These are phyloP conservation scores for Drosophila prolongata DNA, from an alignment of 2,888 invertebrate genomes.

Conservation along the genomic window DNA sequence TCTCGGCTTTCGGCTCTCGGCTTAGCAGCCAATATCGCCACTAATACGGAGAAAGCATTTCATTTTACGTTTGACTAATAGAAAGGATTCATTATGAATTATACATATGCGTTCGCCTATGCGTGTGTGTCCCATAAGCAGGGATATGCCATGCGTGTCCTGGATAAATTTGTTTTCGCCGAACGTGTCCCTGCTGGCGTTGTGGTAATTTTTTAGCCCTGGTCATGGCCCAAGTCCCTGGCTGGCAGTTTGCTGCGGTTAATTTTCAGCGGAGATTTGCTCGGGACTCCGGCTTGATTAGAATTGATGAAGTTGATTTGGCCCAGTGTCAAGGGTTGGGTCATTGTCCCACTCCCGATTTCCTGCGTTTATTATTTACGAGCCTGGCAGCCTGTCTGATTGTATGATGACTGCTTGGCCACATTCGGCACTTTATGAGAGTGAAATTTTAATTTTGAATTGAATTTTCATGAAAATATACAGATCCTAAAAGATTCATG, in stretches of 20 bases:
- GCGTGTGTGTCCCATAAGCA: conserved; percentile 26
- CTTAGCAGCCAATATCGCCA: conserved; percentile 70
- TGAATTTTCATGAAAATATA: too few species aligned
- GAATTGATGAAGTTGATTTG: conserved; percentile 71
- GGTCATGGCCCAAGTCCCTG: conserved; percentile 37
- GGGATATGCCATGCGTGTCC: conserved; percentile 50
- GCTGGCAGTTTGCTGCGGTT: conserved; percentile 62
- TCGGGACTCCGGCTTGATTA: conserved; percentile 60
- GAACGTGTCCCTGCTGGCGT: conserved; percentile 21
- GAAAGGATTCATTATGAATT: conserved; percentile 81
- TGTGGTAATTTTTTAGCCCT: conserved; percentile 42
- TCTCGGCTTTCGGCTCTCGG: conserved; percentile 44
- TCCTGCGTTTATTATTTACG: conserved; percentile 62
- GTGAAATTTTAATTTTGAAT: not conserved
- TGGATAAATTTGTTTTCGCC: conserved; percentile 56
- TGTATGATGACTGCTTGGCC: conserved; percentile 28
- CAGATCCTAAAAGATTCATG: too few species aligned
- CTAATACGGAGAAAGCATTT: conserved; percentile 74
- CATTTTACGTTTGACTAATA: conserved; percentile 79
- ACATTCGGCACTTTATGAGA: not conserved
- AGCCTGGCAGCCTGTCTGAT: conserved; percentile 28
- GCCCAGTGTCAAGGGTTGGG: conserved; percentile 47
- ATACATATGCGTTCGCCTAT: conserved; percentile 59
- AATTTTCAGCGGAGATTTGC: conserved; percentile 73
- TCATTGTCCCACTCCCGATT: conserved; percentile 5